Evolutionary conservation across 2,888 invertebrate species (phyloP).

Genomic region (Acronicta psi): DNA sequence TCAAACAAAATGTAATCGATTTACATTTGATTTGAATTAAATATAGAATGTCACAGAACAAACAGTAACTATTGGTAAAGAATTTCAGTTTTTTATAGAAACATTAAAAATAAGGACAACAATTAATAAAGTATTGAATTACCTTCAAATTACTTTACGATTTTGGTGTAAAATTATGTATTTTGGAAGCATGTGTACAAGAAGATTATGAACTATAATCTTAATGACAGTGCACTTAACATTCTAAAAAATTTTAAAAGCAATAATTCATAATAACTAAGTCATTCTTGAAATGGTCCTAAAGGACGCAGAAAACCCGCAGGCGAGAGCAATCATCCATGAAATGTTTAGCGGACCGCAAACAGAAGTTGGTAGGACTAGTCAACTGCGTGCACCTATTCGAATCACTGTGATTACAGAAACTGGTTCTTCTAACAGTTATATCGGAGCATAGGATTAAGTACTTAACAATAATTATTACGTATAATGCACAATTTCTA

Average conservation of each 20-base stretch:
- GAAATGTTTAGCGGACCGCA: constrained; percentile 33
- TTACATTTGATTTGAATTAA: not conserved
- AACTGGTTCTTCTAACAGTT: constrained; percentile 71
- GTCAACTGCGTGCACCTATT: constrained; percentile 55
- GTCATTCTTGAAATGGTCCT: constrained; percentile 12
- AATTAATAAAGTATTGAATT: no score
- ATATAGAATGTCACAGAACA: not conserved
- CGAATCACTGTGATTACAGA: constrained; percentile 68
- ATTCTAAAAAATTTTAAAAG: no score
- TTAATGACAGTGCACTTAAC: no score
- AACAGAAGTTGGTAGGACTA: constrained; percentile 41
- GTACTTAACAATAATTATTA: constrained; percentile 76
- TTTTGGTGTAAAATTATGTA: no score
- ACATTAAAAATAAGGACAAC: no score
- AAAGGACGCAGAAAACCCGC: constrained; percentile 22
- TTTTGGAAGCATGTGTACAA: no score
- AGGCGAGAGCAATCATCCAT: constrained; percentile 41
- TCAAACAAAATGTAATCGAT: not conserved
- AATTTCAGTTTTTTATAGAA: no score
- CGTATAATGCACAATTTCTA: constrained; percentile 59
- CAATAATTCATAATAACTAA: constrained; percentile 3
- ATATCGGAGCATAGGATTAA: constrained; percentile 71
- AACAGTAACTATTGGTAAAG: not conserved
- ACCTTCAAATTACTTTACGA: no score
- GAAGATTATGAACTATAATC: no score